Evolutionary conservation across 2,113 vertebrate species (phyloP), one percentile per base, ranked within the genome.

Genomic region (Psittacara wagleri): DNA sequence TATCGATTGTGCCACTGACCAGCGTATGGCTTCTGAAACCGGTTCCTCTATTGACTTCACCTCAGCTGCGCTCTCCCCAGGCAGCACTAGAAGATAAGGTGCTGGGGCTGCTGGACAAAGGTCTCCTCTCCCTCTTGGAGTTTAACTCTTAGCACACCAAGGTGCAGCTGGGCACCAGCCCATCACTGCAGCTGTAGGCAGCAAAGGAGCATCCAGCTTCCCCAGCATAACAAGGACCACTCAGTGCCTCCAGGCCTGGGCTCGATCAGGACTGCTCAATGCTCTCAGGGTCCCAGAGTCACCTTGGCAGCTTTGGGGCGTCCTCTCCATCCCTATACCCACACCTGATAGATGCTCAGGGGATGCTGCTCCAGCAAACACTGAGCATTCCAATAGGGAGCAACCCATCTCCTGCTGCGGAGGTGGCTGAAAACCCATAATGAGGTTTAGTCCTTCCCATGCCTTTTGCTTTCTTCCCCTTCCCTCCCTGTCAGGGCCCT

Each of bases 381-480:
- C 0, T 28, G 24, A 83, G 3, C 41, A 43, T 12, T 29, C 66
- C 8, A 2, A 23, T 0, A 25, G 22, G 13, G n/a, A 46, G 14
- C 3, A 10, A 3, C 23, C 2, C 0, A 6, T 13, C 16, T 73
- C 22, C 66, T 4, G 4, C 31, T 15, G 55, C 46, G 33, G 29
- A 2, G 23, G 39, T 43, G 64, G 39, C 39, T 5, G 3, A 43
- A 5, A 3, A 35, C 33, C 39, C 0, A 0, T 0, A 16, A 27
- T 35, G 43, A 77, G 28, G 7, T 24, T 63, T 3, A 22, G 31
- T 37, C 61, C 13, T 63, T 59, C 7, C 3, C 10, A 4, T 1
- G 1, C n/a, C 25, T 59, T 85, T 79, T 66, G 31, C 49, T 86
- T 69, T 35, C 91, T 41, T 31, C 66, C 39, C 39, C 20, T 46